Evolutionary conservation across 1,140 invertebrate species (phyloP), one percentile per base, ranked within the genome.

Genomic region (Leguminivora glycinivorella): DNA sequence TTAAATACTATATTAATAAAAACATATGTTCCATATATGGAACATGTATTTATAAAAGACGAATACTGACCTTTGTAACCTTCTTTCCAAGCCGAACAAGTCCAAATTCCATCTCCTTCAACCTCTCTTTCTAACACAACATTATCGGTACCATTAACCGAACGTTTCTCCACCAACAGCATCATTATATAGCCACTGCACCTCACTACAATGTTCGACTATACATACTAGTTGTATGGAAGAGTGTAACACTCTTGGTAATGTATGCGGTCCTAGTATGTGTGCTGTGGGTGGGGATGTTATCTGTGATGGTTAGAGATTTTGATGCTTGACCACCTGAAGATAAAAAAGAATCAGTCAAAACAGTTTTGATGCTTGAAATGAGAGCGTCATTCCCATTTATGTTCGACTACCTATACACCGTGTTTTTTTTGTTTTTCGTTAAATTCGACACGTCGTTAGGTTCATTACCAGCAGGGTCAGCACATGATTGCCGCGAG

Each of bases 201-300:
- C 67, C 5, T 24, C 56, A 10, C 74, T 63, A 14, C 83, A 79
- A 22, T 86, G 83, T 24, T 89, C 82, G 4, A 86, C 81, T 2
- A 77, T 73, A 72, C 88, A 90, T 0, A 78, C 70, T 0, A 88
- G 70, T 70, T 88, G 82, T 25, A 81, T 43, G 31, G 80, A 70
- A 0, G 80, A 58, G 63, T 89, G 56, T 3, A 78, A 71, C 0
- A 14, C 74, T 70, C 70, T 80, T 0, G 73, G 75, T n/a, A 88
- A 63, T 6, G 68, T 73, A 63, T 88, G 87, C 0, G 83, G 81
- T 4, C 88, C 85, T 7, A 87, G 68, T 38, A 90, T 88, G 72
- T 85, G 83, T 0, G 81, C 86, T 38, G 71, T 71, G 0, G 87
- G 87, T 29, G 77, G 71, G 0, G 63, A n/a, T 72, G 78, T 73